A percentile compares a stretch with the other conserved stretches of the same genome.
Evolutionary conservation across 2,888 invertebrate genomes (phyloP).

Genomic region (Axea sp.): DNA sequence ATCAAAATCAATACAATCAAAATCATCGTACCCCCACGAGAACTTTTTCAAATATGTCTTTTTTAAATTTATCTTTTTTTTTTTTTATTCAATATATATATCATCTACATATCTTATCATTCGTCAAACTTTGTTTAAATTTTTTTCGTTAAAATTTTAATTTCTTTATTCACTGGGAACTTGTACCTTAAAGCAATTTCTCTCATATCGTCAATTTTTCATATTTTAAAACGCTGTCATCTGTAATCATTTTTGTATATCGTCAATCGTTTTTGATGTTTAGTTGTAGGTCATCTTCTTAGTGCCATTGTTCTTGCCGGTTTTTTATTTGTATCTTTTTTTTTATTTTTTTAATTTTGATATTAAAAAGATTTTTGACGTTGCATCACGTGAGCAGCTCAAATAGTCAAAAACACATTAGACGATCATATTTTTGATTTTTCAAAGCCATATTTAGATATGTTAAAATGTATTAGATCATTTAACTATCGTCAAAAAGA

Average conservation of each 20-base stretch:
- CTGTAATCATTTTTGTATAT: constrained; percentile 30
- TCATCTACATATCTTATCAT: constrained; percentile 55
- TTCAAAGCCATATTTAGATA: too few species aligned
- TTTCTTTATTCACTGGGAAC: constrained; percentile 48
- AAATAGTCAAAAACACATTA: constrained; percentile 18
- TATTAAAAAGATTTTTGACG: constrained; percentile 47
- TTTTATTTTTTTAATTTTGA: constrained; percentile 30
- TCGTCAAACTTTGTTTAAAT: constrained; percentile 37
- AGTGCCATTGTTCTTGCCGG: constrained; percentile 59
- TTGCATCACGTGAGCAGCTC: constrained; percentile 45
- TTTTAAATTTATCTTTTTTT: constrained; percentile 15
- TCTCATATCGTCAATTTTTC: constrained; percentile 25
- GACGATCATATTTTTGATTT: neutral
- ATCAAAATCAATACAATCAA: too few species aligned
- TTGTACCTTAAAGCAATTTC: constrained; percentile 59
- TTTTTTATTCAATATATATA: constrained; percentile 38
- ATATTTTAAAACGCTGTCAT: constrained; percentile 34
- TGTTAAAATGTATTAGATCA: too few species aligned
- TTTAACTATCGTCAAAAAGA: too few species aligned
- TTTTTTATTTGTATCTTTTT: constrained; percentile 13
- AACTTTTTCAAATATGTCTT: too few species aligned
- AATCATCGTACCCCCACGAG: too few species aligned
- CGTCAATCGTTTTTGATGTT: constrained; percentile 46
- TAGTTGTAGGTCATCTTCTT: constrained; percentile 61
- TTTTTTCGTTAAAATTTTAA: constrained; percentile 28